These are phyloP conservation scores for Cygnus olor DNA, from an alignment of 2,797 vertebrate species.

Conservation along the genomic window DNA sequence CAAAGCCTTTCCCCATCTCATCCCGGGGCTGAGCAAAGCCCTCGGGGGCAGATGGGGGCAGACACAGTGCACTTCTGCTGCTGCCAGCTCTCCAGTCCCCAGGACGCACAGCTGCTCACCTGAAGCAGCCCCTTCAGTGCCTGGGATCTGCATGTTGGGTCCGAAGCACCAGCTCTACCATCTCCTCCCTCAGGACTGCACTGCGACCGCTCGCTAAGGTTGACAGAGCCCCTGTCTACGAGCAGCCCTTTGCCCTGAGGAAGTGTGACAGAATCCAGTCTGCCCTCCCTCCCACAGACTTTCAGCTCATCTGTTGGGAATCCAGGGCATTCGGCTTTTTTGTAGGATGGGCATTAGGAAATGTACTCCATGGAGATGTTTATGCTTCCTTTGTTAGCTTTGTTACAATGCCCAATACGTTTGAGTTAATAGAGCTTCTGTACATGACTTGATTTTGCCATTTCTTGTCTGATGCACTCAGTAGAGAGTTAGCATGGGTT, in stretches of 20 bases:
- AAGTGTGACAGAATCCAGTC: fast-evolving
- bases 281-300: background rate
- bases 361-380: background rate
- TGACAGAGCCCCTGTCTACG: background rate
- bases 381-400: background rate
- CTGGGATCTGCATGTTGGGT: background rate
- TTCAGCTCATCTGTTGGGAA: background rate
- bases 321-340: background rate
- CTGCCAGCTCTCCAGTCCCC: background rate
- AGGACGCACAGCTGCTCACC: no score
- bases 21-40: background rate
- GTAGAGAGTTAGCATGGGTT: background rate
- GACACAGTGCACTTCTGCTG: background rate
- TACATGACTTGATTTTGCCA: background rate
- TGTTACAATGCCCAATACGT: background rate
- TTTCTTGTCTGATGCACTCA: background rate
- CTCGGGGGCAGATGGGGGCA: background rate
- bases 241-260: background rate
- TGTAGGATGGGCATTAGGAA: background rate
- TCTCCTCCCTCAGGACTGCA: background rate
- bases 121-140: background rate
- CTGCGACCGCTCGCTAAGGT: background rate
- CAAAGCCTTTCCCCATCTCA: background rate
- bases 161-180: background rate
- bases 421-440: background rate